These are phyloP conservation scores for Synodontis membranacea DNA, from an alignment of 2,113 vertebrate species.

Conservation along the genomic window DNA sequence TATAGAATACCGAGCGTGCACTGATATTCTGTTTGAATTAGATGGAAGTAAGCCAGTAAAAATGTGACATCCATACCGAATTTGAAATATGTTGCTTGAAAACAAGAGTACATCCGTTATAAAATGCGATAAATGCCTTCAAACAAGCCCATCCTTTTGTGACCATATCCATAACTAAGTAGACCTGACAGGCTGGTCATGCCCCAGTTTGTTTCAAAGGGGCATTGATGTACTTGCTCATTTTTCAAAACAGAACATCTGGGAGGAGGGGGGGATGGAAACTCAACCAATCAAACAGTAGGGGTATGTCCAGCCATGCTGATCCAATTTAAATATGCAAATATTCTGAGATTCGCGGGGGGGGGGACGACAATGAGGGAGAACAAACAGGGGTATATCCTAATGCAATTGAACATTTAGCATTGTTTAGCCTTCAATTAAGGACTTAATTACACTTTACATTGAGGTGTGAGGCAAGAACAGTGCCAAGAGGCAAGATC, in stretches of 20 bases:
- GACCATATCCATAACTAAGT: slow-evolving; percentile 37
- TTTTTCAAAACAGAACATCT: slow-evolving; percentile 51
- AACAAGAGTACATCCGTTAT: background rate
- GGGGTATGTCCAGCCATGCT: slow-evolving; percentile 54
- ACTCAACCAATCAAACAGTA: slow-evolving; percentile 40
- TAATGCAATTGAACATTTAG: slow-evolving; percentile 61
- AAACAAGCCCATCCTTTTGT: slow-evolving; percentile 24
- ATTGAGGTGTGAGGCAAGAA: slow-evolving; percentile 18
- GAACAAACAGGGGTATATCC: slow-evolving; percentile 45
- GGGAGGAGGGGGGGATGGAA: slow-evolving; percentile 25
- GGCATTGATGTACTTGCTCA: slow-evolving; percentile 20
- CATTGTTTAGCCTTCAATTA: slow-evolving; percentile 47
- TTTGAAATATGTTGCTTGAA: background rate
- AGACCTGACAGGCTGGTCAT: slow-evolving; percentile 36
- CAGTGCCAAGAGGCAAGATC: background rate
- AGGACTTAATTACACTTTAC: slow-evolving; percentile 54
- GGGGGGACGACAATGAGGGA: slow-evolving; percentile 46
- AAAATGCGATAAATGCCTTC: background rate
- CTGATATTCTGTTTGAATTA: background rate
- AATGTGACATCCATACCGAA: background rate
- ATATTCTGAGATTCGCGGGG: slow-evolving; percentile 57
- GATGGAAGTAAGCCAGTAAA: background rate
- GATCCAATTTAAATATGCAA: slow-evolving; percentile 71
- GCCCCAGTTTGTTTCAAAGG: slow-evolving; percentile 27
- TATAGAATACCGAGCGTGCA: background rate